Conservation (phyloP, 2,113 vertebrate genomes). For the Herpailurus yagouaroundi region DNA sequence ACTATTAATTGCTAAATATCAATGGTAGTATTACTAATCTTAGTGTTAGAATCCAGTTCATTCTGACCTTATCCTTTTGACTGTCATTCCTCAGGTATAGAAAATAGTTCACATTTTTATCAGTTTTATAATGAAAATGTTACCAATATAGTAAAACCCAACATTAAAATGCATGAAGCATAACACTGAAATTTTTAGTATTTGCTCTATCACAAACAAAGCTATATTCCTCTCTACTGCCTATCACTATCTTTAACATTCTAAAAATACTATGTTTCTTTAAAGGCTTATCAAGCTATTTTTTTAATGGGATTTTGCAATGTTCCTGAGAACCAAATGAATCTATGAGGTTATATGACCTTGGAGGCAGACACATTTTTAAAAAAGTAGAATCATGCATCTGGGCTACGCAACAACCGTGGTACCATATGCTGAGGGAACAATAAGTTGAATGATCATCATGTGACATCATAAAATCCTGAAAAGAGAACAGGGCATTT, state of each 20-base stretch:
- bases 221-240: not conserved
- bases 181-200: not conserved
- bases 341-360: not conserved
- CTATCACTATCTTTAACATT: not conserved
- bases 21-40: not conserved
- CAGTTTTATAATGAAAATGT: not conserved
- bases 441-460: constrained; percentile 9
- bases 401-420: not conserved
- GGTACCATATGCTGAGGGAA: not conserved
- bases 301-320: not conserved
- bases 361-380: not conserved
- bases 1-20: not conserved
- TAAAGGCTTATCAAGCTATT: not conserved
- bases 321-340: not conserved
- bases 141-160: not conserved
- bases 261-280: not conserved
- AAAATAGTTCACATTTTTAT: constrained; percentile 17
- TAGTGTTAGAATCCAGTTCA: not conserved
- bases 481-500: not conserved
- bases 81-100: not conserved
- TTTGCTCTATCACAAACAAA: constrained; percentile 17
- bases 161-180: not conserved
- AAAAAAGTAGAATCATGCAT: not conserved
- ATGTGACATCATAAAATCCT: not conserved
- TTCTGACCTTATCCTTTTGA: not conserved